Percentiles rank a stretch among this genome's conserved stretches.
Conservation (phyloP, 2,888 invertebrate genomes). For the Steinernema carpocapsae region DNA sequence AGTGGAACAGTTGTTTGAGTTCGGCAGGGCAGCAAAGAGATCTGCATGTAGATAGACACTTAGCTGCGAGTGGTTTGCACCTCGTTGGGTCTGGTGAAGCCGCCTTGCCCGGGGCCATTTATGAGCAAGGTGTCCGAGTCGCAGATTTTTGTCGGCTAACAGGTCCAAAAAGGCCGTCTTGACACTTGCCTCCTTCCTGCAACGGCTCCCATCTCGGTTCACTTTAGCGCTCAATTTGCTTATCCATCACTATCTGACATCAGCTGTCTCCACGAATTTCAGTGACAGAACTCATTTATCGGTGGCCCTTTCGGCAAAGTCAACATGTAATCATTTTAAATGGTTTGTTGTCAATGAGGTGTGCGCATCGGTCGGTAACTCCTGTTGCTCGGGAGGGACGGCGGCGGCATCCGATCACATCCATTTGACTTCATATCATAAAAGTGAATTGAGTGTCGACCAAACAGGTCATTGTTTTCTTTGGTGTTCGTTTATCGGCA, state of each 20-base stretch:
- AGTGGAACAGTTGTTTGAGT: constrained; percentile 29
- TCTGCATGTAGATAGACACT: constrained; percentile 15
- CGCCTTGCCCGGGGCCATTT: constrained; percentile 11
- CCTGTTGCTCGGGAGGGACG: neutral
- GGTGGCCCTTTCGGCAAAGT: constrained; percentile 30
- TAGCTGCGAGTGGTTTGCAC: constrained; percentile 20
- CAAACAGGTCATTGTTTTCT: constrained; percentile 1
- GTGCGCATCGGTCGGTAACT: neutral
- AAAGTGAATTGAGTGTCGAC: constrained; percentile 20
- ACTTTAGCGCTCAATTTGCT: constrained; percentile 35
- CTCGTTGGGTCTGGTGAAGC: neutral
- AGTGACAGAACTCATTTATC: constrained; percentile 27
- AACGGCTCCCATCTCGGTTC: neutral
- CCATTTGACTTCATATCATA: constrained; percentile 11
- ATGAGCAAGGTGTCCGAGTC: neutral
- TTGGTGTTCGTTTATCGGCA: neutral
- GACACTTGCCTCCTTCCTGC: neutral
- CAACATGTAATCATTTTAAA: constrained; percentile 30
- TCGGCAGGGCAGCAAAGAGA: neutral
- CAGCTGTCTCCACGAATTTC: constrained; percentile 32
- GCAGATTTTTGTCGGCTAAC: neutral
- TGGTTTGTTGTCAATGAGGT: constrained; percentile 20
- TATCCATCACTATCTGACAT: constrained; percentile 33
- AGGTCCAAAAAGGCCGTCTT: constrained; percentile 2
- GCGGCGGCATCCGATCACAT: neutral